Percentiles rank a stretch among this genome's conserved stretches.
These are phyloP conservation scores for Amblyopsis hoosieri DNA, from an alignment of 2,797 vertebrate species.

Conservation along the genomic window DNA sequence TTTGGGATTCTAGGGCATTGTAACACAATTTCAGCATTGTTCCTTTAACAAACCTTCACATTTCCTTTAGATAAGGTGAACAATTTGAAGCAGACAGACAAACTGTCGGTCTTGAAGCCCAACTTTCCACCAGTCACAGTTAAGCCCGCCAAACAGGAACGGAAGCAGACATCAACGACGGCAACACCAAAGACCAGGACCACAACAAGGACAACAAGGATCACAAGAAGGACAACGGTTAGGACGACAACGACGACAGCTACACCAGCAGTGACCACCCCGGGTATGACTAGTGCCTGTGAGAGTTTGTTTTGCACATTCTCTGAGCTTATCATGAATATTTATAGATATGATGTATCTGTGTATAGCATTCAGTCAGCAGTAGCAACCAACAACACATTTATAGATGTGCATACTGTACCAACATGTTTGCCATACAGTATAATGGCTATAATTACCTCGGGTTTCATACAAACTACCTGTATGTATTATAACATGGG, in stretches of 20 bases:
- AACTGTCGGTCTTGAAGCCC: constrained; percentile 47
- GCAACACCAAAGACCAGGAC: constrained; percentile 31
- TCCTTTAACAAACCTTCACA: neutral
- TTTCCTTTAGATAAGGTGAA: constrained; percentile 60
- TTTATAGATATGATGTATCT: neutral
- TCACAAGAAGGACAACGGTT: no score
- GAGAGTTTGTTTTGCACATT: neutral
- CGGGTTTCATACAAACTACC: no score
- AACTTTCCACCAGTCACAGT: constrained; percentile 50
- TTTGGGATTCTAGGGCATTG: no score
- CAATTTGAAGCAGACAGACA: constrained; percentile 54
- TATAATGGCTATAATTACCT: no score
- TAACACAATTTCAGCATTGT: no score
- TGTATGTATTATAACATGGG: neutral
- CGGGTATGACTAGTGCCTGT: no score
- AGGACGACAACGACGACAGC: no score
- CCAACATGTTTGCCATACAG: neutral
- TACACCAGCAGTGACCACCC: no score
- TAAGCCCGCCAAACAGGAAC: constrained; percentile 62
- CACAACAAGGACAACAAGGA: neutral
- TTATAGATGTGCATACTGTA: neutral
- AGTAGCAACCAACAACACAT: neutral
- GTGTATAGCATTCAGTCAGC: neutral
- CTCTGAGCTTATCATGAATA: neutral
- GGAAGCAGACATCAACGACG: constrained; percentile 40